Conservation (phyloP, 53 echinoderm and acorn worm species). For the Antedon mediterranea region DNA sequence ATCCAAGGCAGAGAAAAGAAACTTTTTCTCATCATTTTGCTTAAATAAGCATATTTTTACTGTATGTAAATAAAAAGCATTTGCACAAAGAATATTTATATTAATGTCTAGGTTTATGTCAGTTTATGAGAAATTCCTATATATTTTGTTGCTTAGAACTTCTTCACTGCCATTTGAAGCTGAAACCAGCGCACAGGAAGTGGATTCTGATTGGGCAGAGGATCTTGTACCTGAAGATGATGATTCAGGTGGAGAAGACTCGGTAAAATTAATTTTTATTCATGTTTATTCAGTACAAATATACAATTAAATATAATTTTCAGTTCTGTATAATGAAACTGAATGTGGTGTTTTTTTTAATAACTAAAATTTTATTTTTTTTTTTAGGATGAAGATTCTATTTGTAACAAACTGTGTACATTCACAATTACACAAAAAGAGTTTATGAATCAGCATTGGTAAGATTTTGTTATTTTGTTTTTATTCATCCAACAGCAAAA, state of each 20-base stretch:
- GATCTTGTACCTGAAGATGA: slow-evolving; percentile 90
- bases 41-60: too few relatives aligned
- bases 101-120: too few relatives aligned
- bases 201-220: slow-evolving; percentile 97
- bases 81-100: too few relatives aligned
- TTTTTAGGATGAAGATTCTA: slow-evolving; percentile 78
- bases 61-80: too few relatives aligned
- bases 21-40: too few relatives aligned
- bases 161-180: slow-evolving; percentile 47
- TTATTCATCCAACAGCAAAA: too few relatives aligned
- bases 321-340: too few relatives aligned
- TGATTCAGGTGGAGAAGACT: slow-evolving; percentile 91
- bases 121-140: background rate
- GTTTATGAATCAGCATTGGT: slow-evolving; percentile 95
- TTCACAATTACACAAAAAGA: slow-evolving; percentile 90
- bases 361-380: background rate
- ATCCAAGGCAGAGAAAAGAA: too few relatives aligned
- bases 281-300: too few relatives aligned
- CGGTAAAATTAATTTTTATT: slow-evolving; percentile 47
- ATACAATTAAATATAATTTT: too few relatives aligned
- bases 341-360: background rate
- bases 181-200: slow-evolving; percentile 62
- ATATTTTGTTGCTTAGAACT: slow-evolving; percentile 8
- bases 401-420: slow-evolving; percentile 95
- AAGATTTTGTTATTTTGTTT: background rate